These are phyloP conservation scores for Tetranychus cinnabarinus DNA, from an alignment of 1,140 invertebrate genomes.

Conservation along the genomic window DNA sequence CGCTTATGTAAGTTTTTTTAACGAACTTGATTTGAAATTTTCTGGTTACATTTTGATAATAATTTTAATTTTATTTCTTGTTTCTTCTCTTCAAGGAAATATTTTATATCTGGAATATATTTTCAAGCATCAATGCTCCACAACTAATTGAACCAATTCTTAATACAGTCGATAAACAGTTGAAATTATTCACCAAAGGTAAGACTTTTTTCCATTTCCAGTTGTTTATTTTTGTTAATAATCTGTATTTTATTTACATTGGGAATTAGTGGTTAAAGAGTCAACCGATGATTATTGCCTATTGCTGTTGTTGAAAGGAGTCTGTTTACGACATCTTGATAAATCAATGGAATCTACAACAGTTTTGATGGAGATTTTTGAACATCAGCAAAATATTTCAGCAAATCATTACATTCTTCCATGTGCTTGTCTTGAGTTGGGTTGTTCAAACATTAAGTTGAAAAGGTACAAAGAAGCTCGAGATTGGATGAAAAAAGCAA, in stretches of 20 bases:
- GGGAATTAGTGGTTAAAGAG: constrained; percentile 23
- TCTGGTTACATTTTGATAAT: not conserved
- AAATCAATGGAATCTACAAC: not conserved
- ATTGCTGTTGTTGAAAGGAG: constrained; percentile 49
- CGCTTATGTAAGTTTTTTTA: not conserved
- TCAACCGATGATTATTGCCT: constrained; percentile 28
- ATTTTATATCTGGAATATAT: constrained; percentile 80
- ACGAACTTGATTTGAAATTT: not conserved
- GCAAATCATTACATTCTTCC: constrained; percentile 64
- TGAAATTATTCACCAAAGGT: not conserved
- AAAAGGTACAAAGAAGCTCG: constrained; percentile 40
- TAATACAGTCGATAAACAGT: constrained; percentile 36
- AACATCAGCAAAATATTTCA: constrained; percentile 30
- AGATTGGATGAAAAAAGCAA: constrained; percentile 52
- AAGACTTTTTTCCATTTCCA: constrained; percentile 2
- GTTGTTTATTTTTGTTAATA: constrained; percentile 33
- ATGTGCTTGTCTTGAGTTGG: constrained; percentile 62
- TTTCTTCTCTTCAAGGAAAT: constrained; percentile 29
- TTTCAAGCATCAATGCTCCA: constrained; percentile 51
- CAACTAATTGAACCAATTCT: constrained; percentile 40
- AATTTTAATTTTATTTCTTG: not conserved
- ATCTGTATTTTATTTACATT: not conserved
- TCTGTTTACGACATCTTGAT: constrained; percentile 38
- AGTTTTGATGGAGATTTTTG: not conserved
- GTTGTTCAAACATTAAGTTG: constrained; percentile 41